Base-by-base conservation (phyloP, 2,888 invertebrate genomes). In the Melitaea athalia region DNA sequence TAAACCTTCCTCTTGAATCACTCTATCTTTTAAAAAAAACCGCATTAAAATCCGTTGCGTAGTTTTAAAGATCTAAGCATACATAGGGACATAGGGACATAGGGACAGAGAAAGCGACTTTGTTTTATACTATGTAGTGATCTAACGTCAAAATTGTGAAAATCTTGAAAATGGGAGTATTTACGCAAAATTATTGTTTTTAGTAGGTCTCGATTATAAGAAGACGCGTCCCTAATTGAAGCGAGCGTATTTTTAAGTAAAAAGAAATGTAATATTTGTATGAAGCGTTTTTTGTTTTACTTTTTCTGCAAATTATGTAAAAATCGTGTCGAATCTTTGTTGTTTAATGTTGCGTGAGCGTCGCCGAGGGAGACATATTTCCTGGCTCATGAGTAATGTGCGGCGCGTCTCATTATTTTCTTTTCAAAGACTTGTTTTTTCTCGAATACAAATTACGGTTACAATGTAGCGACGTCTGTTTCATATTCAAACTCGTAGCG, bases 321-420 rank as follows among this genome's bases (percentile, higher is more conserved):
- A 50, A 38, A 38, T 38, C 38, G 38, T 15, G 7, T 50, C 15
- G 7, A n/a, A 50, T 50, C 49, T 42, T 45, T 31, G 24, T 12
- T 60, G 60, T 43, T 43, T 60, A 60, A 12, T 47, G 60, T 45
- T 31, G 47, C 60, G 60, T 47, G 47, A 60, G 38, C 17, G 24
- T 43, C 33, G 33, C n/a, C n/a, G 55, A n/a, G 33, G 55, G 55
- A 55, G 14, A n/a, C 10, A 31, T 53, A 31, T n/a, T n/a, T 55
- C 55, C 55, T 55, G 14, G 33, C 33, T 55, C 33, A 33, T 33
- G 33, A 33, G 33, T 33, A 55, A 55, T n/a, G n/a, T n/a, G 33
- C 55, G 33, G 55, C 31, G 5, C 12, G 55, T 33, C 15, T 15
- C 33, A 33, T 7, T 33, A 17, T 55, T 55, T 55, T 33, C 14